These are phyloP conservation scores for Drosophila cardini DNA, from an alignment of 1,140 invertebrate species.

Conservation along the genomic window DNA sequence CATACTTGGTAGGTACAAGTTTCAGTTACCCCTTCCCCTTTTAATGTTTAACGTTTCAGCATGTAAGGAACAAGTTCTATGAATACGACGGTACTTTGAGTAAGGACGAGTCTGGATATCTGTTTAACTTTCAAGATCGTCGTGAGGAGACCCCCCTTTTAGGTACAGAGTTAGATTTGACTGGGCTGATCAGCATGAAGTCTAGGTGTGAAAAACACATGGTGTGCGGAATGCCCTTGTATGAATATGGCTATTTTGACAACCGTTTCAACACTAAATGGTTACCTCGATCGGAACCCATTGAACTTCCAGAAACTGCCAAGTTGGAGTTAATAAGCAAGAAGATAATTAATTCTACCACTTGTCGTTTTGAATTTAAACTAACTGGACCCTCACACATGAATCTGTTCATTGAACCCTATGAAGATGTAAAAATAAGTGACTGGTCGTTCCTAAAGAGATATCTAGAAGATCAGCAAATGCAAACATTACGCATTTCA, in stretches of 20 bases:
- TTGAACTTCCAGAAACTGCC: conserved; percentile 34
- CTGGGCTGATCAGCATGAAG: conserved; percentile 86
- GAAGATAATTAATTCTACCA: conserved; percentile 14
- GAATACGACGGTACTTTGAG: conserved; percentile 85
- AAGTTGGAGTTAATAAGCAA: conserved; percentile 36
- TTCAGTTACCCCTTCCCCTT: neutral
- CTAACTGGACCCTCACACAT: conserved; percentile 89
- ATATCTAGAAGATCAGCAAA: conserved; percentile 74
- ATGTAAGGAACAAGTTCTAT: conserved; percentile 87
- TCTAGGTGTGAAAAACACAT: conserved; percentile 88
- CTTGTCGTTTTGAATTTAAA: conserved; percentile 45
- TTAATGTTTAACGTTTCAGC: conserved; percentile 80
- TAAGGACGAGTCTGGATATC: conserved; percentile 87
- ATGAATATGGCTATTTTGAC: conserved; percentile 85
- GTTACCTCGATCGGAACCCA: conserved; percentile 53
- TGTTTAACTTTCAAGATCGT: conserved; percentile 90
- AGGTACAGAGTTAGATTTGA: conserved; percentile 64
- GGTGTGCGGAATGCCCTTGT: conserved; percentile 90
- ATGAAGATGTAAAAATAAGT: conserved; percentile 85
- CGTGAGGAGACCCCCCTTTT: conserved; percentile 87
- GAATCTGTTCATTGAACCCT: conserved; percentile 88
- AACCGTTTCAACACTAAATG: conserved; percentile 40
- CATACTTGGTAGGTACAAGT: conserved; percentile 86
- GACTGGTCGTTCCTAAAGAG: conserved; percentile 87
- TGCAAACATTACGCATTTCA: conserved; percentile 32